A percentile compares a stretch with the other conserved stretches of the same genome.
Evolutionary conservation across 2,797 vertebrate genomes (phyloP).

Genomic region (Gobio occitaniae): DNA sequence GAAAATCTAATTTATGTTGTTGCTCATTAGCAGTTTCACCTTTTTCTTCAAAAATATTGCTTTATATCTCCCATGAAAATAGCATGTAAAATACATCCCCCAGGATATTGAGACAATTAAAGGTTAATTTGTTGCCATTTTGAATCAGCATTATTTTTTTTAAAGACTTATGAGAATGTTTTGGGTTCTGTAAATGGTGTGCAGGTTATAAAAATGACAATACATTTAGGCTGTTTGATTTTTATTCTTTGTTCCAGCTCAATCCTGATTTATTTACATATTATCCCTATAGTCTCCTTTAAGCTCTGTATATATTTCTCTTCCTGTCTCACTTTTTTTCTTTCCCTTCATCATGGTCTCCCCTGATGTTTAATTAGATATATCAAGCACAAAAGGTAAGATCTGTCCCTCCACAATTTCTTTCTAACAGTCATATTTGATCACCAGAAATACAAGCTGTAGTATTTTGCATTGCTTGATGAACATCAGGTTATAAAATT

Average conservation of each 20-base stretch:
- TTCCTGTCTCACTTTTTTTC: slow-evolving; percentile 45
- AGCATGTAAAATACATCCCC: neutral
- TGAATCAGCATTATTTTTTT: neutral
- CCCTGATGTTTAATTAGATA: slow-evolving; percentile 75
- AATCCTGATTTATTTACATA: neutral
- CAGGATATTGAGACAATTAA: neutral
- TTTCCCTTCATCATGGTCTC: slow-evolving; percentile 64
- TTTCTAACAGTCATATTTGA: slow-evolving; percentile 1
- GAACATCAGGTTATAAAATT: neutral
- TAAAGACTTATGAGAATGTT: neutral
- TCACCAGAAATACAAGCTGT: neutral
- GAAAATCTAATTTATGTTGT: neutral
- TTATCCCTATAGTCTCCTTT: neutral
- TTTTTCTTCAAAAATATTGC: neutral
- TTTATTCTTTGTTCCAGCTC: neutral
- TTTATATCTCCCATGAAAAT: neutral
- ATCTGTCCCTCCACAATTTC: slow-evolving; percentile 32
- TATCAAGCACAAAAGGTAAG: slow-evolving; percentile 93
- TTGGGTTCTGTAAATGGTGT: neutral
- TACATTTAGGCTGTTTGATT: neutral
- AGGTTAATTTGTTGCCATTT: neutral
- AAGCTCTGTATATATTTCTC: slow-evolving; percentile 41
- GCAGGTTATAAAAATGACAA: neutral
- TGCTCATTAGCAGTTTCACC: neutral
- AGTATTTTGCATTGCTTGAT: neutral